phyloP scores from a whole-genome alignment of 1,140 invertebrate species.

The Dinoponera quadriceps region DNA sequence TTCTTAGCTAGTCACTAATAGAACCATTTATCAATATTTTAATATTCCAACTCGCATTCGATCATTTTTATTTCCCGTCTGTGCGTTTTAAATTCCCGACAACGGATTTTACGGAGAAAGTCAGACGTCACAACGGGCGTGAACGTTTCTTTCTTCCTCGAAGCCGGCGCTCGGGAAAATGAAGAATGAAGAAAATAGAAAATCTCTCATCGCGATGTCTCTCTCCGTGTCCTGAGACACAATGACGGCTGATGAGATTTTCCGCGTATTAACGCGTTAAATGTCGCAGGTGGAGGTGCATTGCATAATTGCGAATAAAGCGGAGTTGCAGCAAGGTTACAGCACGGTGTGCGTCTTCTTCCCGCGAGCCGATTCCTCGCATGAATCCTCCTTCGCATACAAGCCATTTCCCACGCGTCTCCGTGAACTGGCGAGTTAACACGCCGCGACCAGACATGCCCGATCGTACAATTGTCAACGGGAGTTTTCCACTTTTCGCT shows the following conservation, averaged over 20 bases:
- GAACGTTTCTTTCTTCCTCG: too few species aligned
- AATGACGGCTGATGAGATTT: background rate
- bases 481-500: conserved; percentile 33
- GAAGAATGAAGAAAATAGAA: too few species aligned
- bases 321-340: conserved; percentile 38
- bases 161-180: too few species aligned
- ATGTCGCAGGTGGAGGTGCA: background rate
- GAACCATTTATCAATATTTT: too few species aligned
- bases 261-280: background rate
- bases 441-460: background rate
- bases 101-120: background rate
- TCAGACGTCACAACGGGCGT: background rate
- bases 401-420: conserved; percentile 49
- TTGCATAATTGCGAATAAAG: conserved; percentile 12
- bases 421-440: background rate
- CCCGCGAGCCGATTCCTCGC: conserved; percentile 7
- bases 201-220: too few species aligned
- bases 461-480: conserved; percentile 23
- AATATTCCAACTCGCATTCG: too few species aligned
- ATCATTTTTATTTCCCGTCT: too few species aligned
- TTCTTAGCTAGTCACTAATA: too few species aligned
- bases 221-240: too few species aligned
- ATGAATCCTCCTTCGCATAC: conserved; percentile 25
- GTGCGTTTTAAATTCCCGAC: too few species aligned
- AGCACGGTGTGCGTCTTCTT: conserved; percentile 9